phyloP scores from a whole-genome alignment of 1,140 invertebrate species.

The Lasioglossum baleicum region DNA sequence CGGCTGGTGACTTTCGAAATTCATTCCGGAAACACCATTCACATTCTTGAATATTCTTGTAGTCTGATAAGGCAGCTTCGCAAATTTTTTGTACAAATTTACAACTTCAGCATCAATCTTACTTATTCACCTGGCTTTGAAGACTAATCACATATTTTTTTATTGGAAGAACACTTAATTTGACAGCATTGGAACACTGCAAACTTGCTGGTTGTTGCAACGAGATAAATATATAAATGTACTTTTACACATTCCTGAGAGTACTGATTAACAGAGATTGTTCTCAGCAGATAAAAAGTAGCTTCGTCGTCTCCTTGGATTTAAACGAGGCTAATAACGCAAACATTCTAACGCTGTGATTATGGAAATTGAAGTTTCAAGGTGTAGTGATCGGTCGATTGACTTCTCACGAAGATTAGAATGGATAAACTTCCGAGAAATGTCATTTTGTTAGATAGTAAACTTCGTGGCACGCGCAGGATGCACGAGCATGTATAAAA shows the following conservation, averaged over 20 bases:
- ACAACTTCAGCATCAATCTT: too few species aligned
- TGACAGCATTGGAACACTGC: too few species aligned
- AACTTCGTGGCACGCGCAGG: background rate
- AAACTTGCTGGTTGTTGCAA: too few species aligned
- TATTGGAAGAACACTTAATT: too few species aligned
- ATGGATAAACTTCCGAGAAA: background rate
- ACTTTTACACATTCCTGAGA: background rate
- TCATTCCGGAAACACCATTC: conserved; percentile 14
- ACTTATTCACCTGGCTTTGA: too few species aligned
- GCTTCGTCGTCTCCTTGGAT: background rate
- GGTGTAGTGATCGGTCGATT: background rate
- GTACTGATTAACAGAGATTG: background rate
- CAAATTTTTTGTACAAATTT: too few species aligned
- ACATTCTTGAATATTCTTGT: too few species aligned
- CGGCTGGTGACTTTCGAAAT: conserved; percentile 60
- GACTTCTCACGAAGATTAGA: background rate
- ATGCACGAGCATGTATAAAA: too few species aligned
- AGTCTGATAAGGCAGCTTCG: too few species aligned
- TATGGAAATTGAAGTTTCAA: conserved; percentile 6
- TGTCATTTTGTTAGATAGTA: background rate
- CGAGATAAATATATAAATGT: too few species aligned
- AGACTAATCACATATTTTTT: too few species aligned
- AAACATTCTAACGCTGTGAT: background rate
- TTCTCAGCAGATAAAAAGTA: conserved; percentile 15
- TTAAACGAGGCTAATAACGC: too few species aligned